These are phyloP conservation scores for Thyatira batis DNA, from an alignment of 2,888 invertebrate genomes.

Conservation along the genomic window DNA sequence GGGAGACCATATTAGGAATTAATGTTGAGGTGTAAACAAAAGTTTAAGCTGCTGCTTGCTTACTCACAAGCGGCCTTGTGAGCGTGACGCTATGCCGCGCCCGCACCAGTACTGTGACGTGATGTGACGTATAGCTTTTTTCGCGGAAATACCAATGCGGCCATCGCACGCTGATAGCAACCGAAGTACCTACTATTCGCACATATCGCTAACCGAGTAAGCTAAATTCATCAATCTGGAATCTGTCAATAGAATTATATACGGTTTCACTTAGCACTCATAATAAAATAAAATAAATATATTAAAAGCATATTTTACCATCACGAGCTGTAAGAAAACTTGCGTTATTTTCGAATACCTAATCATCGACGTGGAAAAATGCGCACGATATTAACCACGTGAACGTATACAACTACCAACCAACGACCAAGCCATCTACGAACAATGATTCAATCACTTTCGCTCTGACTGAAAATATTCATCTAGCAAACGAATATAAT, in stretches of 20 bases:
- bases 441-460: too few relatives aligned
- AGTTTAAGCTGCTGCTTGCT: constrained; percentile 2
- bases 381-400: too few relatives aligned
- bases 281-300: background rate
- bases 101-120: constrained; percentile 51
- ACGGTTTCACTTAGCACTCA: background rate
- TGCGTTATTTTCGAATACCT: too few relatives aligned
- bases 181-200: too few relatives aligned
- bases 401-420: too few relatives aligned
- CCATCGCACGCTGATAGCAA: constrained; percentile 54
- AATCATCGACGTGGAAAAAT: too few relatives aligned
- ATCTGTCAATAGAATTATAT: too few relatives aligned
- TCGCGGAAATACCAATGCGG: constrained; percentile 77
- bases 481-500: too few relatives aligned
- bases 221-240: background rate
- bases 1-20: background rate
- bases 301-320: too few relatives aligned
- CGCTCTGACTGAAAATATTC: too few relatives aligned
- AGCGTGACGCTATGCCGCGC: constrained; percentile 60
- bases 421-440: too few relatives aligned
- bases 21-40: background rate
- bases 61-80: constrained; percentile 57
- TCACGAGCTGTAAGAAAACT: too few relatives aligned
- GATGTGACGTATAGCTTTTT: constrained; percentile 71
- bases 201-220: background rate